Base-by-base conservation (phyloP, 2,797 vertebrate genomes). In the Malacoctenus gilli region DNA sequence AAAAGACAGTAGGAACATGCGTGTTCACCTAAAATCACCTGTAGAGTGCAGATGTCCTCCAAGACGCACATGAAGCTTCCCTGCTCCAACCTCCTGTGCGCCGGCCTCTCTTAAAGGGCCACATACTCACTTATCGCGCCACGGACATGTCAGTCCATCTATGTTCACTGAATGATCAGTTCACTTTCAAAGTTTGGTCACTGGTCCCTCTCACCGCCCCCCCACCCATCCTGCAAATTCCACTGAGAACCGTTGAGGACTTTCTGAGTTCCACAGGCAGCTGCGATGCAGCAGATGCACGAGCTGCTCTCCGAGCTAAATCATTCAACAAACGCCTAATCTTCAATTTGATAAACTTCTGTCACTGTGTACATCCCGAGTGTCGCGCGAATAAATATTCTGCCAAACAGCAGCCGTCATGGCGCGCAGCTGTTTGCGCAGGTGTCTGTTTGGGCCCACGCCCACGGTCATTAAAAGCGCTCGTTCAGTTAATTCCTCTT, bases 401-500 rank as follows among this genome's bases (percentile, higher is more conserved):
- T 15, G 20, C 2, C 14, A 9, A 34, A 4, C 12, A 18, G 6
- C 34, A 13, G 20, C 28, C 8, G 4, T 30, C 5, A 32, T 32
- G 36, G 50, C 8, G 19, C 35, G 49, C 56, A 52, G 49, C 38
- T 64, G 44, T 65, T 67, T 57, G 10, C 39, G 37, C 58, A 53
- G 47, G 13, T 63, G 53, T 57, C 37, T 18, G 4, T 34, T 60
- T 42, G 13, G 16, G 14, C 38, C 22, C 32, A 15, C 9, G 32
- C 9, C 4, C 25, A 28, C 8, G 11, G 16, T 48, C 54, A 67
- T 70, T 25, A 14, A 57, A 68, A 28, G n/a, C 31, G 21, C 34
- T 53, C 36, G 21, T 47, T 68, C 44, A 15, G 13, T 31, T 70
- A 16, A 74, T 77, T 67, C 64, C 34, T 40, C 55, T 20, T 59